Base-by-base conservation (phyloP, 2,797 vertebrate species). In the Dryobates pubescens region DNA sequence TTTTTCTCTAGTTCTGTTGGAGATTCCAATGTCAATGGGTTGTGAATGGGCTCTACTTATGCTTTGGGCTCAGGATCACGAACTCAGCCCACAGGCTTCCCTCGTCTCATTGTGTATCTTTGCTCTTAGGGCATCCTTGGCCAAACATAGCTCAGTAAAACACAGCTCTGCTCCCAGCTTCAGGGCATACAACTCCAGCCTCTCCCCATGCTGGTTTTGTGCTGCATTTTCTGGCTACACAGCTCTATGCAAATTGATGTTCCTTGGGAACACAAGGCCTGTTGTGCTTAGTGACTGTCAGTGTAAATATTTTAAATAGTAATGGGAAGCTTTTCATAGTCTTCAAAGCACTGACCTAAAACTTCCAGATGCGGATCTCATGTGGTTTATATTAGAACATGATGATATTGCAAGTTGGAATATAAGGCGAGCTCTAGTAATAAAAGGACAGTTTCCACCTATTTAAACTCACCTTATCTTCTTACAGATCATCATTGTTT, bases 341-440 rank as follows among this genome's bases (percentile, higher is more conserved):
- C 95, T 93, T 96, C 95, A 95, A 96, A 97, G 89, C 38, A 72
- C 56, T 68, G 65, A 86, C 49, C 82, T 93, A 49, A 95, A 91
- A 29, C 73, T 65, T 82, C 73, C 93, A 94, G 88, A 89, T 96
- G 76, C 72, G 71, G 53, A 76, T 89, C 91, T 70, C 92, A 93
- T 82, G 83, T 95, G 96, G 69, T 86, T 96, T 92, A 38, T 13
- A 90, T 96, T 93, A 95, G 72, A 83, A 68, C 76, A 67, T 20
- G 74, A 87, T 74, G 90, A 90, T 77, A 54, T 20, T 76, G 54
- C 14, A 72, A 89, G 70, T 3, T 73, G 72, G 85, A 73, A 49
- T 71, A 87, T 69, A 69, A 88, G 26, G 73, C 36, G 72, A 82
- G 68, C 43, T 89, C 45, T 38, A 82, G 79, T 49, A 78, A 84